Evolutionary conservation across 2,797 vertebrate genomes (phyloP).

Genomic region (Sebastes goodei): DNA sequence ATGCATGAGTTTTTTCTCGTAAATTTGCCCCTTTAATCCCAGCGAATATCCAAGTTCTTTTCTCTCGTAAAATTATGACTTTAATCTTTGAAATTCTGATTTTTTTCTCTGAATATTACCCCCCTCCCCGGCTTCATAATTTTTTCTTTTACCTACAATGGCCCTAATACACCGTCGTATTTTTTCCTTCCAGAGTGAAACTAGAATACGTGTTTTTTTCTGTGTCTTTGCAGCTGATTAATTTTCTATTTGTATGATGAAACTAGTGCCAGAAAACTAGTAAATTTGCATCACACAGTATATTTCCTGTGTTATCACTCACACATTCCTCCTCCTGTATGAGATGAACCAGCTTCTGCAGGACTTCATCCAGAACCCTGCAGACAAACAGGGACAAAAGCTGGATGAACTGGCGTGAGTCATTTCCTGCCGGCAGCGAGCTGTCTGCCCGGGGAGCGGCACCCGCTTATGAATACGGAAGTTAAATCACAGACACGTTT

Average conservation of each 20-base stretch:
- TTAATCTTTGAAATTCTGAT: too few relatives aligned
- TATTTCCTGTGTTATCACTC: conserved; percentile 67
- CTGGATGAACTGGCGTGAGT: conserved; percentile 41
- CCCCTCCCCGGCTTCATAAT: fast-evolving
- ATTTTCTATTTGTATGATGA: neutral
- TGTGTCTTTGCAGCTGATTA: neutral
- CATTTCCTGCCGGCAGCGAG: conserved; percentile 53
- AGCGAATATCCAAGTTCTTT: too few relatives aligned
- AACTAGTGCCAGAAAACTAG: neutral
- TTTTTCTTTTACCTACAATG: too few relatives aligned
- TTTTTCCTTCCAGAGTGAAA: neutral
- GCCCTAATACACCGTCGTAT: fast-evolving
- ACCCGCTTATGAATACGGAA: conserved; percentile 25
- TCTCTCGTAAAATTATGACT: too few relatives aligned
- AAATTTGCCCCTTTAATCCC: too few relatives aligned
- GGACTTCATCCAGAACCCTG: conserved; percentile 90
- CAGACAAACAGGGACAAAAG: conserved; percentile 28
- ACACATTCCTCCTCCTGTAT: conserved; percentile 94
- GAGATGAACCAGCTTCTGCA: conserved; percentile 90
- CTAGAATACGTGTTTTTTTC: neutral
- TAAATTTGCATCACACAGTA: neutral
- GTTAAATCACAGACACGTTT: conserved; percentile 34
- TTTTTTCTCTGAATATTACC: too few relatives aligned
- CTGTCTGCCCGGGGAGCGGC: conserved; percentile 20
- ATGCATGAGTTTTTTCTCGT: too few relatives aligned